These are phyloP conservation scores for Hypotaenidia philippensis DNA, from an alignment of 2,797 vertebrate species.

Conservation along the genomic window DNA sequence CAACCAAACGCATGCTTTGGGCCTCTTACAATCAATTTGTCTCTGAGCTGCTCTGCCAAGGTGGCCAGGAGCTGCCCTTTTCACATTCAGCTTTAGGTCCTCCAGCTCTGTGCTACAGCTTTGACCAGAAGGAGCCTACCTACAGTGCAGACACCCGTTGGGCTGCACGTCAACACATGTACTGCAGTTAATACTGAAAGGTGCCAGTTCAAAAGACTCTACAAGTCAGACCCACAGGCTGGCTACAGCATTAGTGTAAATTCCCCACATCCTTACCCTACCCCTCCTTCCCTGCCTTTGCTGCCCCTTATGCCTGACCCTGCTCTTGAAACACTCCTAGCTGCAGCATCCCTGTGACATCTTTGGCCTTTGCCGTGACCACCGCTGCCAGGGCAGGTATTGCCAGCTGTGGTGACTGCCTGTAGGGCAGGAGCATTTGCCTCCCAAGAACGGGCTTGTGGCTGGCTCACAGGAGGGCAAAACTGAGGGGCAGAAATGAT, in stretches of 20 bases:
- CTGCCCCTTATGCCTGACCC: neutral
- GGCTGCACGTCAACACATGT: neutral
- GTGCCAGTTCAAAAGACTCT: neutral
- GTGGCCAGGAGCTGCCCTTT: conserved; percentile 7
- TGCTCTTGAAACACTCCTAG: neutral
- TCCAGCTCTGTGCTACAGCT: conserved; percentile 16
- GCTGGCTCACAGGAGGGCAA: neutral
- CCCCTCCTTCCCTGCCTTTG: neutral
- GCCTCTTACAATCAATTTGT: conserved; percentile 53
- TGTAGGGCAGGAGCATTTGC: neutral
- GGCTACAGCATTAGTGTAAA: neutral
- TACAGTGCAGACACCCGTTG: neutral
- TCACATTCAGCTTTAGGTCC: conserved; percentile 49
- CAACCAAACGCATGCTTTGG: neutral
- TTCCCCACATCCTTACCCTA: neutral
- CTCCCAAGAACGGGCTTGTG: neutral
- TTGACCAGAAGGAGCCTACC: neutral
- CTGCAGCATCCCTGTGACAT: conserved; percentile 4
- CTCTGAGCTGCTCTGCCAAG: neutral
- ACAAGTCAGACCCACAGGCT: neutral
- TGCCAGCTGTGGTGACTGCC: neutral
- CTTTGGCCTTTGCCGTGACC: conserved; percentile 41
- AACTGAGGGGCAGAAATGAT: conserved; percentile 2
- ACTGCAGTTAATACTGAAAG: conserved; percentile 47
- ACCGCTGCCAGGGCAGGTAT: neutral